Evolutionary conservation across 2,113 vertebrate species (phyloP).

Genomic region (Pachypanchax playfairii): DNA sequence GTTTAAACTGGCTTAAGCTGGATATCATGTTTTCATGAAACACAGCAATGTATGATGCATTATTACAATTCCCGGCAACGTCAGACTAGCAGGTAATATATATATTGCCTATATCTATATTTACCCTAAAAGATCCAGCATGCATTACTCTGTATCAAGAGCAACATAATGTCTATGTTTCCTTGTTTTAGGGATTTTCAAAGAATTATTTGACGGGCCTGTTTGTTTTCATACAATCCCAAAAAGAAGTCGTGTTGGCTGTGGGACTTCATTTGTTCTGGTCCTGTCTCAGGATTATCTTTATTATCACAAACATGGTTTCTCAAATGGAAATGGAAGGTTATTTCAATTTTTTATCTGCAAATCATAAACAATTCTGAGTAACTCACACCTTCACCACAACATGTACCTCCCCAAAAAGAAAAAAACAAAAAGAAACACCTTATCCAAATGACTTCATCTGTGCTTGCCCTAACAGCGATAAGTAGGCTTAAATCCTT

Average conservation of each 20-base stretch:
- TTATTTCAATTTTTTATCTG: slow-evolving; percentile 13
- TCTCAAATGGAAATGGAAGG: not conserved
- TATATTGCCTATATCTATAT: too few relatives aligned
- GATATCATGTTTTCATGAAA: slow-evolving; percentile 25
- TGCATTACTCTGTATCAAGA: slow-evolving; percentile 6
- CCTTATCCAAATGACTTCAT: slow-evolving; percentile 57
- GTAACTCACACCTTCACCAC: slow-evolving; percentile 31
- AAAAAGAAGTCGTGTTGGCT: not conserved
- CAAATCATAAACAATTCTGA: slow-evolving; percentile 4
- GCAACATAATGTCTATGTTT: not conserved
- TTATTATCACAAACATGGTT: not conserved
- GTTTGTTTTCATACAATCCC: not conserved
- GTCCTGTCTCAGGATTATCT: not conserved
- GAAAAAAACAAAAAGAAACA: slow-evolving; percentile 31
- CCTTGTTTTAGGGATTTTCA: slow-evolving; percentile 2
- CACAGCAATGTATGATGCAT: not conserved
- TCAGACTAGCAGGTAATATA: too few relatives aligned
- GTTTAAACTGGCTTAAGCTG: slow-evolving; percentile 15
- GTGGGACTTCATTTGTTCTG: not conserved
- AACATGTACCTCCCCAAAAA: slow-evolving; percentile 16
- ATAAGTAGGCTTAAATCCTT: slow-evolving; percentile 59
- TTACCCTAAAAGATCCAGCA: slow-evolving; percentile 9
- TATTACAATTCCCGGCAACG: too few relatives aligned
- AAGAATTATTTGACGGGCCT: slow-evolving; percentile 8
- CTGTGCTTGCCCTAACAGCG: slow-evolving; percentile 57